Evolutionary conservation across 2,797 vertebrate species (phyloP), one percentile per base, ranked within the genome.

Genomic region (Pterois miles): DNA sequence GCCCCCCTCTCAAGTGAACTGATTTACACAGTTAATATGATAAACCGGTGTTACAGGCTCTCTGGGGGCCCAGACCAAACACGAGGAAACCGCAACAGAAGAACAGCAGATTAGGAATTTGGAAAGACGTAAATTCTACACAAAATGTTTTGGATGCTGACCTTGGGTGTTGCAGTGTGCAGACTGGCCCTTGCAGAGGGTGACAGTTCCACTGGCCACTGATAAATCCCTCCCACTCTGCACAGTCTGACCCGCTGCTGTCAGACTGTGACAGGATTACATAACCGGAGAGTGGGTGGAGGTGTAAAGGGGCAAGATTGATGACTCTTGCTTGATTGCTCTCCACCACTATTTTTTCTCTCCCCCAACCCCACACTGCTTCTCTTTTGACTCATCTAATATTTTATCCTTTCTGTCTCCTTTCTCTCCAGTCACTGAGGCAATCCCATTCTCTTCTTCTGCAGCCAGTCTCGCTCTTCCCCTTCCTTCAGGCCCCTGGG

Each of bases 201-300:
- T 56, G 36, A 16, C 27, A 50, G 46, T 12, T 33, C 63, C 59
- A 67, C 56, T 64, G 81, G 76, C 72, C 82, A 67, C 31, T 75
- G 50, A 48, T 74, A 77, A 80, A 76, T 78, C 70, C 67, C 77
- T 79, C 85, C 79, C 36, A 75, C 85, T 79, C 75, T 58, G 69
- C 74, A 63, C 57, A 68, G 78, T 72, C 58, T 82, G 74, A 82
- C 66, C 40, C 3, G 20, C 69, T 48, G 66, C 78, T 75, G 82
- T 86, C 83, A 90, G 79, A 87, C n/a, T 73, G 71, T 87, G 90
- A 87, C 78, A 76, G 64, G 67, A 86, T 93, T 92, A 89, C 84
- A 87, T 86, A 91, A 94, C 81, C 18, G 29, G 23, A 80, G 71
- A 74, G 85, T 80, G 83, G 83, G 88, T 29, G 82, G 79, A 70